phyloP scores from a whole-genome alignment of 2,113 vertebrate genomes.

The Gasterosteus aculeatus region DNA sequence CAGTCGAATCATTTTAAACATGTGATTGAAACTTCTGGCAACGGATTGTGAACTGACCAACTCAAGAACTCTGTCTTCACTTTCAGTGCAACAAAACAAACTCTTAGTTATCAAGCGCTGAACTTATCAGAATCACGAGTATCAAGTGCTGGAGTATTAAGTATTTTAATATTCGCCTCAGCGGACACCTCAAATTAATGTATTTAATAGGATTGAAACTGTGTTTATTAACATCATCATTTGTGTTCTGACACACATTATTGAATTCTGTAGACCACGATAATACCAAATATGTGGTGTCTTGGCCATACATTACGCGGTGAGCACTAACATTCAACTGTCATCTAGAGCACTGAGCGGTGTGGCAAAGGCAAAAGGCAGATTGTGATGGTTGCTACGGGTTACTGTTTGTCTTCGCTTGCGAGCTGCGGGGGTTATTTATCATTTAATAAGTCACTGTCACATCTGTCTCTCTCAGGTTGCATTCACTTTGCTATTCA shows the following conservation, averaged over 20 bases:
- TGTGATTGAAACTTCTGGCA: slow-evolving; percentile 18
- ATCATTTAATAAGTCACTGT: slow-evolving; percentile 68
- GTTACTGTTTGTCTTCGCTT: slow-evolving; percentile 60
- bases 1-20: slow-evolving; percentile 36
- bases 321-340: slow-evolving; percentile 17
- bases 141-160: not conserved
- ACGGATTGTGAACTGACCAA: slow-evolving; percentile 23
- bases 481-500: slow-evolving; percentile 65
- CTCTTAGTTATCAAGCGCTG: not conserved
- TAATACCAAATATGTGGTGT: slow-evolving; percentile 3
- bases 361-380: slow-evolving; percentile 22
- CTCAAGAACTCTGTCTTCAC: not conserved
- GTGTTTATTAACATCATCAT: slow-evolving; percentile 9
- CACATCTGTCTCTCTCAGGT: slow-evolving; percentile 47
- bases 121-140: not conserved
- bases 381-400: slow-evolving; percentile 58
- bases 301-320: slow-evolving; percentile 10
- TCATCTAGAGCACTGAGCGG: not conserved
- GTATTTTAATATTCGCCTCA: slow-evolving; percentile 5
- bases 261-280: not conserved
- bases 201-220: not conserved
- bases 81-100: not conserved
- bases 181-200: not conserved
- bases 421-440: slow-evolving; percentile 59
- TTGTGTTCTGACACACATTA: no score